Base-by-base conservation (phyloP, 1,140 invertebrate genomes). In the Muscidifurax raptorellus region DNA sequence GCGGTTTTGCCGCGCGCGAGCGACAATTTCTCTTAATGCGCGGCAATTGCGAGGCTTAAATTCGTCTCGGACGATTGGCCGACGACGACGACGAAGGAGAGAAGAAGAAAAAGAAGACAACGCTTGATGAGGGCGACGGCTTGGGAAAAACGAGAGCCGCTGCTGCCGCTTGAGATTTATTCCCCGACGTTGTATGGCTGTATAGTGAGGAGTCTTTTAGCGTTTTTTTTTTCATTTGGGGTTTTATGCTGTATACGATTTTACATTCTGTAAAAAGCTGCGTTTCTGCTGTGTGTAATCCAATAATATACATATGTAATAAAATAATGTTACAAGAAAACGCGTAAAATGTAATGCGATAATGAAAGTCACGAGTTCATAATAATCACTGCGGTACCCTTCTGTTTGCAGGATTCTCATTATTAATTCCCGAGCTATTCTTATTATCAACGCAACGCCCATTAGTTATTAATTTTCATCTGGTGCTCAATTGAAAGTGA, bases 21-120 rank as follows among this genome's bases (percentile, higher is more conserved):
- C 44, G 59, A 80, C 59, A 79, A 80, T 84, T 78, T 84, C 77
- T 84, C 32, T 84, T 78, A 84, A 84, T 80, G 77, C 76, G 75
- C 67, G 47, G 44, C 67, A 83, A 83, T 79, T 72, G 82, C 66
- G 27, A 78, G 67, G 66, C 44, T 83, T 71, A 77, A 77, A 77
- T 47, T 77, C 74, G 28, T 67, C 75, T 69, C 36, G 36, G 59
- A 30, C 40, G 74, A 83, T 83, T 83, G 74, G 36, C 47, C 66
- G 72, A 5, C 30, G 30, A 76, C 59, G 81, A 47, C 66, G 25
- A 74, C 9, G 28, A 47, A 74, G 2, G 10, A 36, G 27, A 28
- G 27, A 69, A 15, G 10, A 5, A n/a, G 36, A 66, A 2, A 6
- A 52, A 28, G 27, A 52, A n/a, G 67, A 71, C 10, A 27, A 71